Evolutionary conservation across 1,140 invertebrate genomes (phyloP), one percentile per base, ranked within the genome.

Genomic region (Microplitis demolitor): DNA sequence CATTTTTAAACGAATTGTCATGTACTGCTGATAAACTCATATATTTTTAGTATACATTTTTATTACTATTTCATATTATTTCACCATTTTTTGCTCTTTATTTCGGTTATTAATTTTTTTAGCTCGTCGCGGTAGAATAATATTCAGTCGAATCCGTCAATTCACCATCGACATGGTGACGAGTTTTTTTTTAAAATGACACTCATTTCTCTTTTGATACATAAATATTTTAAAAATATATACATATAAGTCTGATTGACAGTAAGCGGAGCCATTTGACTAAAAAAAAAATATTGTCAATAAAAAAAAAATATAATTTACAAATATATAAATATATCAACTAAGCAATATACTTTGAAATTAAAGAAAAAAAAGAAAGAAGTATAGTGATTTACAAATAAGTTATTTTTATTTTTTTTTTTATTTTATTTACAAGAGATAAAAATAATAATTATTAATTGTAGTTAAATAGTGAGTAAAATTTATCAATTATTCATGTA

Each of bases 101-200:
- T 66, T 14, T 51, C 8, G 14, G 9, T 9, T 67, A 67, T 67
- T 56, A 16, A 56, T 53, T 67, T 67, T 54, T 54, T 66, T 37
- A 35, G 31, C n/a, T 67, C 50, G 13, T 67, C 66, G 50, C 16
- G 50, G 51, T 35, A 13, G 31, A 13, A 35, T 67, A 31, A 67
- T 66, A 14, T 50, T 3, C 39, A n/a, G 63, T 66, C 63, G 14
- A 51, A 51, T 51, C 39, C 45, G 63, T 66, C 63, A 66, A 66
- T 51, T 24, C 24, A 31, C 45, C 4, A 66, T 66, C 35, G 45
- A 50, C 63, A 16, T 31, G 35, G 6, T 24, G 39, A 50, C 37
- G 24, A 66, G 63, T 66, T 66, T 51, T 66, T 66, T 66, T 51
- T 35, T 45, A 24, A 51, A 66, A 66, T 51, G 39, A 66, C 24